Evolutionary conservation across 2,888 invertebrate genomes (phyloP).

Genomic region (Caenorhabditis japonica): DNA sequence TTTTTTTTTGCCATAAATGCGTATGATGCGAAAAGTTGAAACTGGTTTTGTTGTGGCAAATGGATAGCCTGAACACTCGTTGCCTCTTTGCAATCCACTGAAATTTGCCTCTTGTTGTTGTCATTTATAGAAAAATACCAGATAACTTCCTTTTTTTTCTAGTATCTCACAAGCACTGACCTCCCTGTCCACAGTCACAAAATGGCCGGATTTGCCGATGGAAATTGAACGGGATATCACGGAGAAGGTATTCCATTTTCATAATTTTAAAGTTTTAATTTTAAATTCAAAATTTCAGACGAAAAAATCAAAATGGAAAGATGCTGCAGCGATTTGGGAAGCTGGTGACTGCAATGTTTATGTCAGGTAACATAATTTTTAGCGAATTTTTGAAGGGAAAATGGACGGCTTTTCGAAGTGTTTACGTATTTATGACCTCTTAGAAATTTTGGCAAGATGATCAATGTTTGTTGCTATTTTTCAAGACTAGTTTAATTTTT

Average conservation of each 20-base stretch:
- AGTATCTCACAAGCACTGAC: conserved; percentile 22
- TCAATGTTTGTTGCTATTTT: too few species aligned
- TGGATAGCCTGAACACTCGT: too few species aligned
- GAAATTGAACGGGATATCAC: conserved; percentile 15
- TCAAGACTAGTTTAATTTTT: too few species aligned
- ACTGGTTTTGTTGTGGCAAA: too few species aligned
- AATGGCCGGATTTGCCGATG: conserved; percentile 9
- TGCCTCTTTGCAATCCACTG: too few species aligned
- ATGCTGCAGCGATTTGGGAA: conserved; percentile 44
- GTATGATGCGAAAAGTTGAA: too few species aligned
- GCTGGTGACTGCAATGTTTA: conserved; percentile 42
- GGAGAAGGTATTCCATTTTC: conserved; percentile 14
- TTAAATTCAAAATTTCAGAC: conserved; percentile 7
- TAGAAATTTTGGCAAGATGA: conserved; percentile 31
- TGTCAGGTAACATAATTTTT: conserved; percentile 23
- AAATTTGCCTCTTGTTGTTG: too few species aligned
- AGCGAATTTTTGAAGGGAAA: not conserved
- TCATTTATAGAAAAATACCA: too few species aligned
- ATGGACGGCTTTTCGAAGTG: too few species aligned
- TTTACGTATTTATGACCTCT: conserved; percentile 42
- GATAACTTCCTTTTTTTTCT: too few species aligned
- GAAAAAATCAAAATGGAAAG: conserved; percentile 33
- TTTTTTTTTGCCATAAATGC: too few species aligned
- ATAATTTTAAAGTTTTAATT: not conserved
- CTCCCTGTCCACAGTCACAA: conserved; percentile 3